These are phyloP conservation scores for Dynastes tityus DNA, from an alignment of 2,888 invertebrate species.

Conservation along the genomic window DNA sequence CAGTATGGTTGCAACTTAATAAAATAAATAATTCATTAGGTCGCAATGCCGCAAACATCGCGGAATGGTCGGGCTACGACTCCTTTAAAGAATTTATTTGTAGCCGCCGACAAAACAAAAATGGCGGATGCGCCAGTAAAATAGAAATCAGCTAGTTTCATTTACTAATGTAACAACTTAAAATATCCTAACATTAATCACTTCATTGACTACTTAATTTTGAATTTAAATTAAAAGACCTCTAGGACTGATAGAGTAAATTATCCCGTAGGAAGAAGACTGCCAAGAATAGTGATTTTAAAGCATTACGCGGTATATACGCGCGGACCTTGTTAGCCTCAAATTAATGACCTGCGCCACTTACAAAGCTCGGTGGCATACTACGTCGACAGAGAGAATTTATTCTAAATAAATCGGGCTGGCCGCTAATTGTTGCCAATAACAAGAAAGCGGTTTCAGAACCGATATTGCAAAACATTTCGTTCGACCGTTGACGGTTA, in stretches of 20 bases:
- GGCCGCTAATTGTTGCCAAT: constrained; percentile 42
- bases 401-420: constrained; percentile 42
- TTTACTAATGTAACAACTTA: too few species aligned
- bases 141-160: too few species aligned
- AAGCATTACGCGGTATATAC: constrained; percentile 8
- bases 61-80: background rate
- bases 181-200: too few species aligned
- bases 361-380: constrained; percentile 30
- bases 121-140: background rate
- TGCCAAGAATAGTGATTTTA: background rate
- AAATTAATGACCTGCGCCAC: constrained; percentile 25
- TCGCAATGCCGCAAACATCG: background rate
- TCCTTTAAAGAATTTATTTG: constrained; percentile 6
- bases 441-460: constrained; percentile 32
- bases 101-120: background rate
- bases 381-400: constrained; percentile 29
- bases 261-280: background rate
- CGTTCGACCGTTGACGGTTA: constrained; percentile 15
- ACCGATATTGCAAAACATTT: constrained; percentile 25
- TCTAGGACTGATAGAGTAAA: background rate
- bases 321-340: constrained; percentile 2
- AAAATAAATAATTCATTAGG: constrained; percentile 14
- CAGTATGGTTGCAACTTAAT: too few species aligned
- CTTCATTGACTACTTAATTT: too few species aligned
- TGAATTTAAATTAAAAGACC: background rate